Percentiles rank a stretch among this genome's conserved stretches.
phyloP scores from a whole-genome alignment of 1,140 invertebrate species.

The Hypsibius dujardini region DNA sequence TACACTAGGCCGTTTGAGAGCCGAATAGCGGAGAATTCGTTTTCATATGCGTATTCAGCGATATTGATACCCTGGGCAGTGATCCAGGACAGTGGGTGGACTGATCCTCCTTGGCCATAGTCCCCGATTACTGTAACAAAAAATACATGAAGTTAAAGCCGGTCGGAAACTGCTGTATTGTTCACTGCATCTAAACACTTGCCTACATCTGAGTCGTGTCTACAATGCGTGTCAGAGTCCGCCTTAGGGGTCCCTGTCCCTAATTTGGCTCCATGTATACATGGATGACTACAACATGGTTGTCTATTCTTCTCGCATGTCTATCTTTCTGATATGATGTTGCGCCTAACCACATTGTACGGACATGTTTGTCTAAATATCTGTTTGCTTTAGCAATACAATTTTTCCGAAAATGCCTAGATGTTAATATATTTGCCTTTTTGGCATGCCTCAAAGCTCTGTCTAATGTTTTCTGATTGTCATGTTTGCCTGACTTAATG shows the following conservation, averaged over 20 bases:
- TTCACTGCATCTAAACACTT: background rate
- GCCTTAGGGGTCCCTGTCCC: background rate
- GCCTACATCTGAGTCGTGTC: background rate
- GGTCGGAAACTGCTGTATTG: background rate
- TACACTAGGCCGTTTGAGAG: background rate
- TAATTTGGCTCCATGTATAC: background rate
- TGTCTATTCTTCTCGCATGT: background rate
- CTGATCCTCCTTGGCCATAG: background rate
- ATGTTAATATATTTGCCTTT: too few species aligned
- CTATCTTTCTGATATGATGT: background rate
- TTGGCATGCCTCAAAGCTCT: too few species aligned
- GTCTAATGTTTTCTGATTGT: background rate
- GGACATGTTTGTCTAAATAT: too few species aligned
- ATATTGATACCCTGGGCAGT: background rate
- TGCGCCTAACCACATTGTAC: too few species aligned
- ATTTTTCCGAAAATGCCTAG: too few species aligned
- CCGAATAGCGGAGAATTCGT: constrained; percentile 2
- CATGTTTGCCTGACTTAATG: background rate
- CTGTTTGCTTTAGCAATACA: too few species aligned
- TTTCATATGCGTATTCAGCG: background rate
- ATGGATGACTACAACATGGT: background rate
- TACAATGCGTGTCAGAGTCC: background rate
- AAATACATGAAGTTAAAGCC: background rate
- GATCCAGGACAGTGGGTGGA: background rate
- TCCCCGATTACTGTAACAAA: background rate